Conservation (phyloP, 2,113 vertebrate species). For the Platysteira castanea region DNA sequence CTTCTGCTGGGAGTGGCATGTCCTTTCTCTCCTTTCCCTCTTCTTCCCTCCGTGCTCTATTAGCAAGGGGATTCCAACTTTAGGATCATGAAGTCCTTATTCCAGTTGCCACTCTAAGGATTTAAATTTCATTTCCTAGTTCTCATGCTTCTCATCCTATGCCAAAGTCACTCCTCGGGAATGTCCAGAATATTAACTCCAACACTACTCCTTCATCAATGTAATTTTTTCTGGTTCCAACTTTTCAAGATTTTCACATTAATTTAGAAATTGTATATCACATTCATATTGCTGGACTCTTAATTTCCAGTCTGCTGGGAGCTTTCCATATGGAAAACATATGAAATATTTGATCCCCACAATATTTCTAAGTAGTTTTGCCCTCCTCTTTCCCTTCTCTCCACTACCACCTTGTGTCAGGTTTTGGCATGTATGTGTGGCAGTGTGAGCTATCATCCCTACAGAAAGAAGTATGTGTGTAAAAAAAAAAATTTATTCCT, state of each 20-base stretch:
- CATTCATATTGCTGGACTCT: not conserved
- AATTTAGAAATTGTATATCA: not conserved
- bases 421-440: not conserved
- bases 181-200: not conserved
- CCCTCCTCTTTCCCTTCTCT: not conserved
- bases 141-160: not conserved
- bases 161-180: not conserved
- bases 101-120: not conserved
- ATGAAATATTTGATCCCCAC: not conserved
- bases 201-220: not conserved
- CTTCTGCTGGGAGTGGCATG: not conserved
- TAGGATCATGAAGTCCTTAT: not conserved
- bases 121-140: not conserved
- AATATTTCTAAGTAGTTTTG: not conserved
- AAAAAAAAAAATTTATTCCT: not conserved
- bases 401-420: slow-evolving; percentile 38
- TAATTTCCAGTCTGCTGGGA: not conserved
- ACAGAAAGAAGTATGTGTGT: not conserved
- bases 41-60: not conserved
- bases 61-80: not conserved
- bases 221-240: not conserved
- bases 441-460: not conserved
- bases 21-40: fast-evolving
- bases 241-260: not conserved
- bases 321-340: not conserved